Base-by-base conservation (phyloP, 2,888 invertebrate genomes). In the Noctua pronuba region DNA sequence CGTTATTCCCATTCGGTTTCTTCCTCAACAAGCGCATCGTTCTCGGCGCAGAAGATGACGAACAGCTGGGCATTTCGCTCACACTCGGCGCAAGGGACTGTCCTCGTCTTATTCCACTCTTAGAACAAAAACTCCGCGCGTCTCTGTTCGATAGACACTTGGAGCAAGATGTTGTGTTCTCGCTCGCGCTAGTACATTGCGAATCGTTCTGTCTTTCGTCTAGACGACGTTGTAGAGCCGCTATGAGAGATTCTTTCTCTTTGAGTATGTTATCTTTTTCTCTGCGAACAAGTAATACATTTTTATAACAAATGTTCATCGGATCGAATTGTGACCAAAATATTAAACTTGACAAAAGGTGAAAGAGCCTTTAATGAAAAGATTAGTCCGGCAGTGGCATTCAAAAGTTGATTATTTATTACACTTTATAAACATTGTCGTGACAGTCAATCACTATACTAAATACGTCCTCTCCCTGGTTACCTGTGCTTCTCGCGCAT, bases 241-340 rank as follows among this genome's bases (percentile, higher is more conserved):
- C 68, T 58, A 95, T 91, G 16, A 91, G 58, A 0, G 79, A 75
- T 21, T 94, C 92, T 77, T 95, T 95, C 69, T 91, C 89, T 82
- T 92, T 91, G 28, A 95, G 92, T 66, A 87, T 88, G 8, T 91
- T 86, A 78, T 94, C 93, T 90, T 93, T 94, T 64, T 93, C 92
- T 67, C 95, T 95, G 89, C 11, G 87, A 89, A 74, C 31, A 41
- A 28, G 52, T 38, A 1, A n/a, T n/a, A 8, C 1, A 28, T 58
- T 4, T 44, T 70, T 68, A 8, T 35, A 18, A 67, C 7, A 46
- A 35, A 46, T n/a, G n/a, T n/a, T 72, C 24, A 31, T 44, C 0
- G 16, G 38, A 35, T 70, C n/a, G 8, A 7, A 21, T 16, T 7
- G 21, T 38, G 2, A 21, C 18, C 2, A 6, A 21, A n/a, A 3